Percentiles rank a stretch among this genome's conserved stretches.
Conservation (phyloP, 2,888 invertebrate genomes). For the Formica aserva region DNA sequence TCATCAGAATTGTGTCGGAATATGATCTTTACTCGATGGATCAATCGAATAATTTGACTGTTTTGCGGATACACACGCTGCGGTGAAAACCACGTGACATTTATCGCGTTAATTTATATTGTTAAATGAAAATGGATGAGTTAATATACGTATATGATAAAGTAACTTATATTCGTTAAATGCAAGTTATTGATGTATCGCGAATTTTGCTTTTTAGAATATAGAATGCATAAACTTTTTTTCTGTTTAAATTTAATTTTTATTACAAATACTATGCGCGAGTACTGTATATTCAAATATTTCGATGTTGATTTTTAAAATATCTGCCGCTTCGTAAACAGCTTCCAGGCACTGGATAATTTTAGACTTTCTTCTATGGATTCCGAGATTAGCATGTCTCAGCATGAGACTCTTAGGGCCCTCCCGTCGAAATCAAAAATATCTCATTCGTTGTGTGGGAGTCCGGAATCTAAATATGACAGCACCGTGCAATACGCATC, state of each 20-base stretch:
- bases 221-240: not conserved
- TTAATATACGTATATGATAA: constrained; percentile 3
- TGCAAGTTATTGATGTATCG: constrained; percentile 5
- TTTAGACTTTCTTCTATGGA: not conserved
- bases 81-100: constrained; percentile 29
- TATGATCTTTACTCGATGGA: not conserved
- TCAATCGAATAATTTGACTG: constrained; percentile 20
- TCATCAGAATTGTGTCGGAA: not conserved
- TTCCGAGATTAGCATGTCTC: not conserved
- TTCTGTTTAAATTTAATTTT: not conserved
- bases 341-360: not conserved
- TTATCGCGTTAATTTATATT: constrained; percentile 36
- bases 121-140: not conserved
- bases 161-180: constrained; percentile 28
- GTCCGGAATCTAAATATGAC: not conserved
- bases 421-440: constrained; percentile 21
- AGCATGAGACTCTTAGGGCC: not conserved
- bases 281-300: not conserved
- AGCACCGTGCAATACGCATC: not conserved
- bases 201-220: not conserved
- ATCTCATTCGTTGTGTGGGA: not conserved
- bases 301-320: not conserved
- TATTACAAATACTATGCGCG: not conserved
- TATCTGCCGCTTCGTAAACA: not conserved
- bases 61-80: constrained; percentile 7